These are phyloP conservation scores for Drosophila fuyamai DNA, from an alignment of 1,140 invertebrate genomes.

Conservation along the genomic window DNA sequence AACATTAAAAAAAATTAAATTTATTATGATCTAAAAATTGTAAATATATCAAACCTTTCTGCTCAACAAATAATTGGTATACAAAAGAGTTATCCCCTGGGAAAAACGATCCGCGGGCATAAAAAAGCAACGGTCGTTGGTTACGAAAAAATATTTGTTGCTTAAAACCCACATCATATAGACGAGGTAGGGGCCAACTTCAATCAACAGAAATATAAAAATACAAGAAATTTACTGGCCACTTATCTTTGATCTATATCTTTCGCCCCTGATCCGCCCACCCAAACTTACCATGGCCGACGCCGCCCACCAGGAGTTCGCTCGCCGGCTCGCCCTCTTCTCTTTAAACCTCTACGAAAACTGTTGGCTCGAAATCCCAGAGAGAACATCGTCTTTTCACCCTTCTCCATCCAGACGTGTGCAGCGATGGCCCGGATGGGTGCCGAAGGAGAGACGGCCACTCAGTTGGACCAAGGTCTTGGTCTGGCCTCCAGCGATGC, in stretches of 20 bases:
- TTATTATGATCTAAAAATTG: too few species aligned
- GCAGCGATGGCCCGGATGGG: conserved; percentile 87
- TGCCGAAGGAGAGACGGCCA: conserved; percentile 85
- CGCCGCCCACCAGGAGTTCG: conserved; percentile 41
- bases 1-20: too few species aligned
- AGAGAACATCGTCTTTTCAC: conserved; percentile 84
- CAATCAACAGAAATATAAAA: too few species aligned
- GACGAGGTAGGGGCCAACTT: too few species aligned
- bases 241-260: conserved; percentile 8
- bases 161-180: too few species aligned
- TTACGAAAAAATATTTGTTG: too few species aligned
- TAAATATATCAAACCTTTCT: too few species aligned
- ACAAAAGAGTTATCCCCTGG: too few species aligned
- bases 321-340: conserved; percentile 60
- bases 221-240: too few species aligned
- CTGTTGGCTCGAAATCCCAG: conserved; percentile 45
- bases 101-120: too few species aligned
- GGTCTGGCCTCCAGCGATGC: conserved; percentile 73
- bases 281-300: conserved; percentile 33
- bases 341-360: conserved; percentile 58
- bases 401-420: conserved; percentile 85
- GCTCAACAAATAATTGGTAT: too few species aligned
- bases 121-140: too few species aligned
- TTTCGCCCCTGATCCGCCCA: not conserved
- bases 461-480: conserved; percentile 85